Evolutionary conservation across 2,888 invertebrate genomes (phyloP).

Genomic region (Microlaimidae sp.): DNA sequence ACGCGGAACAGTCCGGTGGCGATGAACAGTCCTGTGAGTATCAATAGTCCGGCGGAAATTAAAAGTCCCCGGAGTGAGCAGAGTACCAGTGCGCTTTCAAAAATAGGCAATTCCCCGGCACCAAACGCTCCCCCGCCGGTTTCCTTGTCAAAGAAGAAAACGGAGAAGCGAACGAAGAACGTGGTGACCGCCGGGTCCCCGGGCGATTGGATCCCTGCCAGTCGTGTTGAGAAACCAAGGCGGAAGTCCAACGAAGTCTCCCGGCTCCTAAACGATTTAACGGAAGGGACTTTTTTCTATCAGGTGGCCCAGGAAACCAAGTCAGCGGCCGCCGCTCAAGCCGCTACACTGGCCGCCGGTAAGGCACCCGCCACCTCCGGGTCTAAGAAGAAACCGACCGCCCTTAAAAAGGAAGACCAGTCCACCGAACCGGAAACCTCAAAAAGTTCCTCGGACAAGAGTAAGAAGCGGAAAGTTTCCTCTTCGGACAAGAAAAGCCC

Average conservation of each 20-base stretch:
- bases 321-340: neutral
- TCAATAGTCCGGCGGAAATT: no score
- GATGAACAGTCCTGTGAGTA: no score
- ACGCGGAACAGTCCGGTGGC: no score
- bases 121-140: no score
- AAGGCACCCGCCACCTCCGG: neutral
- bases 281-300: conserved; percentile 13
- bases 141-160: no score
- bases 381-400: no score
- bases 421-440: neutral
- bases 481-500: conserved; percentile 5
- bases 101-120: no score
- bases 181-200: no score
- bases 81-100: no score
- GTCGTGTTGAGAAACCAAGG: neutral
- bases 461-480: neutral
- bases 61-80: no score
- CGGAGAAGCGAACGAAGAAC: no score
- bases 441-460: neutral
- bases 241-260: conserved; percentile 20
- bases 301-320: neutral
- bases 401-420: neutral
- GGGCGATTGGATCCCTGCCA: neutral
- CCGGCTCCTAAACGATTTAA: conserved; percentile 19
- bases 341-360: neutral